Evolutionary conservation across 2,888 invertebrate genomes (phyloP), one percentile per base, ranked within the genome.

Genomic region (Luffia ferchaultella): DNA sequence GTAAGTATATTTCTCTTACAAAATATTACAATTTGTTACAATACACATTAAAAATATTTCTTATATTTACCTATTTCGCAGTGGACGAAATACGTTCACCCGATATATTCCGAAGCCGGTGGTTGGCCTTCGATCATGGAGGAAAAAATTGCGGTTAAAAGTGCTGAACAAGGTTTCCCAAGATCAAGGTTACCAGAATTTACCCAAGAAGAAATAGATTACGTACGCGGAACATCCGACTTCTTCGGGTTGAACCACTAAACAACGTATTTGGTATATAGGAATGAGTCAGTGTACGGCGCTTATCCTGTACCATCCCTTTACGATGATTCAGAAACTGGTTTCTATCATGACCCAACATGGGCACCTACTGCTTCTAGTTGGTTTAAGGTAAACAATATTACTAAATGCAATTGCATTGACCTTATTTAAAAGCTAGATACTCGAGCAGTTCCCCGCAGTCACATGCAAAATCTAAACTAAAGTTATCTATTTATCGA

Each of bases 181-280:
- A 58, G 64, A 42, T 86, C 87, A 1, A 76, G 87, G 44, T 62
- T 88, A 19, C 87, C 87, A 1, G 60, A 61, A 54, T 85, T 87
- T 55, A 83, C 83, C 9, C 42, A 59, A n/a, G 43, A 85, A 42
- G 88, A 89, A 75, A 78, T 88, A 12, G 64, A 70, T 44, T 69
- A 72, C 45, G 85, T 89, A 48, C 72, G 66, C 7, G 85, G 69
- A 18, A 51, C 57, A 1, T 75, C 83, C 1, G 91, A 91, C 61
- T 90, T 88, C 68, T 79, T 90, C 52, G 89, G 89, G 16, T 64
- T 90, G 18, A 90, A 90, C 58, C 78, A 86, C 50, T 91, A 91
- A 63, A 85, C 87, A 1, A 68, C 84, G 2, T 66, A 64, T 52
- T 57, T 85, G 51, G 65, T 63, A 7, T 72, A 65, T 1, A 50